Base-by-base conservation (phyloP, 2,888 invertebrate species). In the Chesias legatella region DNA sequence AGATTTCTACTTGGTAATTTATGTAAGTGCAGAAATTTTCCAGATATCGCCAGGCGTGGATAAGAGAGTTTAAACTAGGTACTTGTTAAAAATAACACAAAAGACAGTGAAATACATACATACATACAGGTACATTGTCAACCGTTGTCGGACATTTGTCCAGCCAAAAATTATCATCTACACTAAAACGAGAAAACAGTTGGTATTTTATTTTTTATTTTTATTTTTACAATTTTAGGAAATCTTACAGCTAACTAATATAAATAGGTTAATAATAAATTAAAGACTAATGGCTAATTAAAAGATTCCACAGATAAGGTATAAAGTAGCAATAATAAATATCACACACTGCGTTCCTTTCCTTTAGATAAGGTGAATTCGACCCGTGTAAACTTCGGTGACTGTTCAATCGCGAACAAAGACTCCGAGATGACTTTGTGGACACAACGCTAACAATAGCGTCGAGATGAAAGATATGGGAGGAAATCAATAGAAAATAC, bases 361-460 rank as follows among this genome's bases (percentile, higher is more conserved):
- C 13, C 79, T 65, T 70, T 46, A 80, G 82, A 82, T 81, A 82
- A 80, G 71, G 45, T 56, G 61, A 17, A 17, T 2, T 17, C 13
- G 53, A 53, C 56, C 44, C 58, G 57, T 67, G 67, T 65, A 65
- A 64, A 68, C 62, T 63, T 63, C 60, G 34, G 28, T 40, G 40
- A 40, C 32, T 45, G 63, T 67, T 66, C 66, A 68, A 73, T 71
- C 73, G 67, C 58, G 60, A 73, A 73, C 73, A 73, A 74, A 69
- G 72, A 48, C 59, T 59, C 43, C 34, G 53, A 59, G 60, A 64
- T 64, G 69, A 67, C 66, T 65, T 58, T 67, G 63, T 57, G 56
- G 47, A 56, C 54, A 51, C 53, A 45, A 52, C 58, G 54, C 53
- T 50, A 44, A 51, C 44, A 49, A 47, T 36, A 51, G 45, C 39